Evolutionary conservation across 1,140 invertebrate genomes (phyloP), one percentile per base, ranked within the genome.

Genomic region (Thaumatotibia leucotreta): DNA sequence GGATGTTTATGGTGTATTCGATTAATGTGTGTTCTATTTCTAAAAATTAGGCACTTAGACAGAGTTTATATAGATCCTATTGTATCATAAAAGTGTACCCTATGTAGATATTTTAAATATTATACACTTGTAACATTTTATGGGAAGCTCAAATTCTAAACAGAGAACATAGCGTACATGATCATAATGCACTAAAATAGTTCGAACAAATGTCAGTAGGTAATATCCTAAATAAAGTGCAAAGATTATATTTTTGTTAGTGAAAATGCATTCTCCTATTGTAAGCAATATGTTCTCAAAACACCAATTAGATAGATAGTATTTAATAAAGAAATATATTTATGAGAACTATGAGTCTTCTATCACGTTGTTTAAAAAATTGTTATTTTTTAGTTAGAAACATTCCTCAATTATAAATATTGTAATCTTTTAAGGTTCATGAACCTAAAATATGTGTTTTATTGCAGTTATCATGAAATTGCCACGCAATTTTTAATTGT

Each of bases 111-210:
- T 27, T 58, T 58, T 58, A 58, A 58, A 58, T 58, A 49, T 61
- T 68, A 52, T 68, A 64, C 22, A 68, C 63, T 63, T 68, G 62
- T 64, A 63, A 63, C 35, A n/a, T 64, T 66, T 73, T 67, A 70
- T 52, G 69, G 69, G 73, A 83, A 80, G 77, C 81, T 80, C 76
- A 82, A 58, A 83, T 83, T 83, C 79, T 83, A 83, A 83, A 83
- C 64, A 76, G 67, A 64, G 63, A 49, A 76, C 63, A 75, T 73
- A 63, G n/a, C 39, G 69, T 76, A 79, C 68, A 63, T 61, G 20
- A 52, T 31, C 39, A 49, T 50, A n/a, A 45, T 35, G 66, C 66
- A 67, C 66, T 52, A 63, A 27, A 24, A 54, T 27, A 11, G 23
- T 54, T 24, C 50, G 10, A 22, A 45, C 39, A 5, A 29, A n/a